Base-by-base conservation (phyloP, 2,113 vertebrate species). In the Ameiurus melas region DNA sequence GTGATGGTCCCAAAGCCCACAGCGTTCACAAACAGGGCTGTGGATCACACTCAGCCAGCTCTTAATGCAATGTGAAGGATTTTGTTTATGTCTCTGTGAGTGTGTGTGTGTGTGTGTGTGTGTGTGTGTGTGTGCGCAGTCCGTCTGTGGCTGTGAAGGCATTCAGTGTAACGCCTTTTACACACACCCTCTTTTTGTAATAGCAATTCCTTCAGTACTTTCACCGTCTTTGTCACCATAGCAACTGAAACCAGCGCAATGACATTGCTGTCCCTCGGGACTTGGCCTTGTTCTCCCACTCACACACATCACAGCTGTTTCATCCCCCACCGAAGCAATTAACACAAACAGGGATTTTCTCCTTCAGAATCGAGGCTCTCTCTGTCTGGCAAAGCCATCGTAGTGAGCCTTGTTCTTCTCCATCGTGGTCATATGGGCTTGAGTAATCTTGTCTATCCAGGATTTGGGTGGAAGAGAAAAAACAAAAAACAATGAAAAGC, bases 181-280 rank as follows among this genome's bases (percentile, higher is more conserved):
- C 84, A 92, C 87, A 92, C 93, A 87, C 87, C 95, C 92, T 87
- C 0, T 93, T 94, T 92, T 89, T 94, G 94, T 94, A 95, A 95
- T 96, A 95, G 94, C 92, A 95, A 97, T 96, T 97, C 96, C 95
- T 93, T 94, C 92, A 94, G 93, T 96, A 89, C 91, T 91, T 91
- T 91, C 93, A 92, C 92, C 85, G 92, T 95, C 94, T 93, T 90
- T 5, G 94, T 99, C 92, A 91, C 95, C 95, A 97, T 96, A 95
- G 96, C 93, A 97, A 98, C 97, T 36, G 47, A 94, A 95, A 93
- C 95, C 93, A 94, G 91, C 94, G 92, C 95, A 94, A 92, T 93
- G 93, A 93, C 94, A 95, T 92, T 90, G 95, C 95, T 93, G 94
- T 96, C 95, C 97, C 96, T 92, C 92, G 95, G 95, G 95, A 94